These are phyloP conservation scores for Periphyllus acericola DNA, from an alignment of 2,888 invertebrate species.

Conservation along the genomic window DNA sequence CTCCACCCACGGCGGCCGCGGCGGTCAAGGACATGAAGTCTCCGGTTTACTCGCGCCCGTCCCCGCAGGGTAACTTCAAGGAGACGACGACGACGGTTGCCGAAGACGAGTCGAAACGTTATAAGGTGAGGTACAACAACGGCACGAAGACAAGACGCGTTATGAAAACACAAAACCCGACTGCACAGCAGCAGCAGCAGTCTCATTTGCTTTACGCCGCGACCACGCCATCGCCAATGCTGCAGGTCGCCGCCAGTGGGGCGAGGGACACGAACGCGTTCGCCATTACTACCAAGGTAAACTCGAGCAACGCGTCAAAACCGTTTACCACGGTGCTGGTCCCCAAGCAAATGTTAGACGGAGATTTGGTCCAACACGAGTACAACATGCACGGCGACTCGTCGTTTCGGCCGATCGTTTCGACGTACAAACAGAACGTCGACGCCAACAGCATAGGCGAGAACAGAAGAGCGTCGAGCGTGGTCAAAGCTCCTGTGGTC, in stretches of 20 bases:
- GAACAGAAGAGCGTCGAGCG: neutral
- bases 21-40: neutral
- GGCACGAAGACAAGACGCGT: neutral
- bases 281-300: neutral
- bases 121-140: neutral
- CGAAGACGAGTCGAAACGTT: neutral
- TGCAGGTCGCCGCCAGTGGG: neutral
- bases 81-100: neutral
- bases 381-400: neutral
- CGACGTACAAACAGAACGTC: neutral
- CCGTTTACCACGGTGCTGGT: constrained; percentile 51
- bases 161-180: neutral
- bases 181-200: neutral
- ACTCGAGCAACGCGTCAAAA: constrained; percentile 9
- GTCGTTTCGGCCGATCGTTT: constrained; percentile 38
- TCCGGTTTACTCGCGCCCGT: neutral
- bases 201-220: neutral
- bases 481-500: neutral
- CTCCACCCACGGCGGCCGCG: neutral
- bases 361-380: neutral
- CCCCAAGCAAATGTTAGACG: constrained; percentile 47
- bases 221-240: neutral
- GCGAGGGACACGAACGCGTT: neutral
- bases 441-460: constrained; percentile 23
- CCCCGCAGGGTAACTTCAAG: neutral